Percentiles rank a stretch among this genome's conserved stretches.
These are phyloP conservation scores for Apus apus DNA, from an alignment of 2,113 vertebrate species.

Conservation along the genomic window DNA sequence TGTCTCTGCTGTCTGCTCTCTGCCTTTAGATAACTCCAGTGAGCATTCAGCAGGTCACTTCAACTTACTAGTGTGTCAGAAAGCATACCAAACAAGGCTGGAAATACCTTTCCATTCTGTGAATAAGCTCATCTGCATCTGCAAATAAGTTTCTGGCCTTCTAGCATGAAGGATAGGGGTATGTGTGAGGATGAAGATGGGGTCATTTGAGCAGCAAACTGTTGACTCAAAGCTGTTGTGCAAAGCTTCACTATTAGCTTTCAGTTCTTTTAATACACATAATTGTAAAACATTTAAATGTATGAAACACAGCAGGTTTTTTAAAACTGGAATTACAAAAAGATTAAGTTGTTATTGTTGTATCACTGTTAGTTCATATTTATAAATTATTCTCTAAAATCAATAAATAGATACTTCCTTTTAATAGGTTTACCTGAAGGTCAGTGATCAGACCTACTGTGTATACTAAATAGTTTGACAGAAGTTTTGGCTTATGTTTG, in stretches of 20 bases:
- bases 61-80: background rate
- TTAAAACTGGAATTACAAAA: background rate
- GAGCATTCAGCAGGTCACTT: background rate
- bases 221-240: background rate
- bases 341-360: background rate
- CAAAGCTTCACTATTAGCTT: background rate
- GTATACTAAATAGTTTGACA: background rate
- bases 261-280: background rate
- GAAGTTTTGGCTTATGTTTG: background rate
- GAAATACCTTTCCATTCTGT: background rate
- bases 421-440: background rate
- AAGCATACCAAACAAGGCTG: background rate
- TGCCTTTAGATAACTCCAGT: background rate
- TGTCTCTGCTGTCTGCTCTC: background rate
- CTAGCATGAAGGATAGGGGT: accelerated
- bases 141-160: background rate
- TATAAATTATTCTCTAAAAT: background rate
- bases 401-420: too few species aligned
- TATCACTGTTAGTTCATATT: background rate
- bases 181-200: background rate
- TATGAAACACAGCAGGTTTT: background rate
- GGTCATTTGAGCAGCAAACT: background rate
- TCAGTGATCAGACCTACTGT: background rate
- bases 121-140: background rate
- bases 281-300: background rate